A percentile compares a stretch with the other conserved stretches of the same genome.
Conservation (phyloP, 2,797 vertebrate species). For the Argyrosomus regius region DNA sequence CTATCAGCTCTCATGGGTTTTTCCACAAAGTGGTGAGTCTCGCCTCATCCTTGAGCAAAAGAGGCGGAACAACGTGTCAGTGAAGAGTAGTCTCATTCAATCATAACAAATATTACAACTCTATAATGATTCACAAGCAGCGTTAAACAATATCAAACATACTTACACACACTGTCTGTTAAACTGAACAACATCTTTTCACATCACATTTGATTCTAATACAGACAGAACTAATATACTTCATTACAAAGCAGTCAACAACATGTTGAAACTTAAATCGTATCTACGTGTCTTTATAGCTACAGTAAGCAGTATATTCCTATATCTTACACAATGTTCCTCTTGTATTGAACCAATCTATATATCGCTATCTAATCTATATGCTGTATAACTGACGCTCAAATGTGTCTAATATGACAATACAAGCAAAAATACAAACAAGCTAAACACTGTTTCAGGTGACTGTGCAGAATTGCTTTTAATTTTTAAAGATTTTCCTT, state of each 20-base stretch:
- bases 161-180: too few species aligned
- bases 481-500: neutral
- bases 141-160: too few species aligned
- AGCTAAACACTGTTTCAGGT: neutral
- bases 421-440: neutral
- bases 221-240: too few species aligned
- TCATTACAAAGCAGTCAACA: too few species aligned
- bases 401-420: neutral
- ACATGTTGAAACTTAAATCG: too few species aligned
- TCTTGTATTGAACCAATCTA: neutral
- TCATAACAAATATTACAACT: neutral
- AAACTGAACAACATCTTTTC: too few species aligned
- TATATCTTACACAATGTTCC: neutral
- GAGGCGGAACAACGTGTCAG: too few species aligned
- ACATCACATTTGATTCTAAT: too few species aligned
- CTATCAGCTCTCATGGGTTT: too few species aligned
- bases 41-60: too few species aligned
- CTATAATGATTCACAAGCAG: neutral
- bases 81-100: neutral
- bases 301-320: neutral
- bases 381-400: neutral
- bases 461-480: neutral
- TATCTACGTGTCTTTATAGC: neutral
- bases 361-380: neutral
- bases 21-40: too few species aligned